Base-by-base conservation (phyloP, 2,888 invertebrate species). In the Orthosia cruda region DNA sequence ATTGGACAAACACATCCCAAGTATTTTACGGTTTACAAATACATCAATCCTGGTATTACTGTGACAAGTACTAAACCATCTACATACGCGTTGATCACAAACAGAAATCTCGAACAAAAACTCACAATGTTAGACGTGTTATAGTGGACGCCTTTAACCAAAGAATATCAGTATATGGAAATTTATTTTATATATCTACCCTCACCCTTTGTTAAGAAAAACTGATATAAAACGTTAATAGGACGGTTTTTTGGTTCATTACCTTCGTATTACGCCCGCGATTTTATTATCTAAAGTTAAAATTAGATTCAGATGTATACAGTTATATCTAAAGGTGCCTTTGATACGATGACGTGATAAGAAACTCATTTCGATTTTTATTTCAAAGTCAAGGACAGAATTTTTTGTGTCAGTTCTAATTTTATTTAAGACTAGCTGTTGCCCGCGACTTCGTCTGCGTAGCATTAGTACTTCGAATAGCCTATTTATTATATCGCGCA, bases 1-100 rank as follows among this genome's bases (percentile, higher is more conserved):
- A 68, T 58, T 50, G 15, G 13, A 32, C 20, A 55, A 49, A 57
- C 55, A 50, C 26, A n/a, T 45, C 49, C 49, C 23, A 50, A 15
- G 32, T 32, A 55, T 77, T 74, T 77, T 74, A 77, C 26, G 15
- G 13, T 45, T 20, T 20, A 32, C n/a, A 74, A 69, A 70, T 23
- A 32, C 45, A 47, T 58, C 20, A 2, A 52, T 74, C 58, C 16
- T 23, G 20, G 26, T 45, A 59, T 77, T 13, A 68, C 32, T 32
- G 59, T 59, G n/a, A 47, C 47, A 72, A n/a, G 20, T 32, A 50
- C 18, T 18, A 23, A 54, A 32, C 5, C 23, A 72, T 4, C 15
- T 32, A 20, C 20, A 9, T 49, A 49, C 45, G 49, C 15, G 26
- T 13, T 61, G n/a, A 54, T 50, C 32, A 50, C 40, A 55, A 50